phyloP scores from a whole-genome alignment of 1,140 invertebrate genomes.

The Apis laboriosa region DNA sequence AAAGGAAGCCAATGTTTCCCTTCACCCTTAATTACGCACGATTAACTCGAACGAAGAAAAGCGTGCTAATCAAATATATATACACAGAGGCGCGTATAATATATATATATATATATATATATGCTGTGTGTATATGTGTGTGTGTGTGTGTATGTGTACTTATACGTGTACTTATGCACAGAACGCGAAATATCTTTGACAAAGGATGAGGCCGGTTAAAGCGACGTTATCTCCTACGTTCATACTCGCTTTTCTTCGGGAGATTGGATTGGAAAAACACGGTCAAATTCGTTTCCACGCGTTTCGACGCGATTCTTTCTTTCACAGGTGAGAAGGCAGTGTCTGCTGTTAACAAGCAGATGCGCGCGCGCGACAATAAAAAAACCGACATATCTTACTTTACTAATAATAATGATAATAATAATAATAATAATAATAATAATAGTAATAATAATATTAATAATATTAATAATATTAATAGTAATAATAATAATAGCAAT shows the following conservation, averaged over 20 bases:
- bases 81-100: not conserved
- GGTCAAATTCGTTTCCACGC: not conserved
- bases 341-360: constrained; percentile 21
- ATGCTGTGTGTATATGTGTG: not conserved
- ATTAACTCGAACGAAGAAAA: constrained; percentile 11
- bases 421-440: too few relatives aligned
- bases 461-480: too few relatives aligned
- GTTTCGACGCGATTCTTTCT: not conserved
- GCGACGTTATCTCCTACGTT: not conserved
- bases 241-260: not conserved
- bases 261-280: not conserved
- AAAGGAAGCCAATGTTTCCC: constrained; percentile 1
- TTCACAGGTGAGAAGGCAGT: constrained; percentile 56
- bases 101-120: not conserved
- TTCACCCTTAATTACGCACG: not conserved
- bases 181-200: not conserved
- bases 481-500: too few relatives aligned
- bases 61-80: constrained; percentile 2
- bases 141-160: fast-evolving
- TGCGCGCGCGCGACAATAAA: not conserved
- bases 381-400: not conserved
- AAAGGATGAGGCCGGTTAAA: not conserved
- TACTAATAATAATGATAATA: too few relatives aligned
- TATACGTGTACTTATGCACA: not conserved
- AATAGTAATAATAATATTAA: too few relatives aligned